These are phyloP conservation scores for Eupeodes latifasciatus DNA, from an alignment of 2,888 invertebrate genomes.

Conservation along the genomic window DNA sequence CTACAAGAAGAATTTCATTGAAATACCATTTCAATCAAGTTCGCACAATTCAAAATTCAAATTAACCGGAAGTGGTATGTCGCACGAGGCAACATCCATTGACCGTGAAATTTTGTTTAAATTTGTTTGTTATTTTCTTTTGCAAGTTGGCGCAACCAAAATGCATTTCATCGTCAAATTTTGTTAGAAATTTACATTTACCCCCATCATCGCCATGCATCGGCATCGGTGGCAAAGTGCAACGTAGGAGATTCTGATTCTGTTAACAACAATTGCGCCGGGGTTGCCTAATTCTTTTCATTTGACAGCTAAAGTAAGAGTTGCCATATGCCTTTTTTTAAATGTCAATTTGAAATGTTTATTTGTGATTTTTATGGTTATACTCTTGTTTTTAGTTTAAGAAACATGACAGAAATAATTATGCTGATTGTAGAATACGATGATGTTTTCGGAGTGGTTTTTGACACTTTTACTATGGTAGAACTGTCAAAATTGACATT, in stretches of 20 bases:
- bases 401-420: too few species aligned
- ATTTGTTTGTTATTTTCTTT: background rate
- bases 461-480: too few species aligned
- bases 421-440: too few species aligned
- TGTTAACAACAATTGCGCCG: slow-evolving; percentile 60
- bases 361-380: too few species aligned
- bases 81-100: slow-evolving; percentile 71
- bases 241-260: slow-evolving; percentile 19
- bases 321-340: background rate
- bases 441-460: too few species aligned
- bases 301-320: background rate
- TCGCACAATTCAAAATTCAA: slow-evolving; percentile 60
- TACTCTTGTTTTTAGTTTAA: too few species aligned
- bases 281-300: background rate
- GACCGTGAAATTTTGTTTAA: slow-evolving; percentile 66
- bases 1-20: slow-evolving; percentile 42
- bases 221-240: background rate
- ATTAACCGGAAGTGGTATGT: slow-evolving; percentile 69
- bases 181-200: slow-evolving; percentile 43
- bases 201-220: background rate
- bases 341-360: too few species aligned
- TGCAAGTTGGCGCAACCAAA: slow-evolving; percentile 36
- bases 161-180: slow-evolving; percentile 48
- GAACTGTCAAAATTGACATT: too few species aligned
- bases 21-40: slow-evolving; percentile 52